These are phyloP conservation scores for Pandion haliaetus DNA, from an alignment of 2,113 vertebrate species.

Conservation along the genomic window DNA sequence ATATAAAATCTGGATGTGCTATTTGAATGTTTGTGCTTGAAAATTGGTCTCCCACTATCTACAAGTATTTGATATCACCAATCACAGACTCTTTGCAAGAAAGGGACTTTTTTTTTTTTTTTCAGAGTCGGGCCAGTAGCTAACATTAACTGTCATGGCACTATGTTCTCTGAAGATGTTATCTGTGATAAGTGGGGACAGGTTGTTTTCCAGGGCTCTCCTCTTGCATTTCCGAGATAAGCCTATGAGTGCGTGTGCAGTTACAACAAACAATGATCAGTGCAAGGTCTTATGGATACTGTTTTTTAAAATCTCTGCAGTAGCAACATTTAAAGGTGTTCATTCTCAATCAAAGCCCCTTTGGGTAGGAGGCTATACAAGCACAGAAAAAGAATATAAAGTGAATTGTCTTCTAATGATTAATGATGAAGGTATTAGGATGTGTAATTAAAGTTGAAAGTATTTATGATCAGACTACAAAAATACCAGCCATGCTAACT, in stretches of 20 bases:
- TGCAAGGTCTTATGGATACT: not conserved
- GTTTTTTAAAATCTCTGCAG: not conserved
- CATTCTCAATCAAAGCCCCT: not conserved
- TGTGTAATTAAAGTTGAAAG: not conserved
- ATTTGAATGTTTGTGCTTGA: not conserved
- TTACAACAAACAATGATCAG: not conserved
- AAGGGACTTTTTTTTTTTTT: rapidly evolving
- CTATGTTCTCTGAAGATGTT: not conserved
- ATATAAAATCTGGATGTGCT: not conserved
- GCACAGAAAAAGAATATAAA: not conserved
- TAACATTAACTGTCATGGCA: not conserved
- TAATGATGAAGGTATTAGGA: not conserved
- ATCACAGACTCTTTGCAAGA: not conserved
- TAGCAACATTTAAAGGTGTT: not conserved
- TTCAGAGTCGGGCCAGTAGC: not conserved
- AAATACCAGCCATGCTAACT: not conserved
- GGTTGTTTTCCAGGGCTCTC: not conserved
- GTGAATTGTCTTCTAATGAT: not conserved
- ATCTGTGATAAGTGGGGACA: not conserved
- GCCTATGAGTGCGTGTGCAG: not conserved
- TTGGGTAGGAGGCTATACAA: not conserved
- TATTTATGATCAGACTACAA: not conserved
- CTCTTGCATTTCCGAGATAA: not conserved
- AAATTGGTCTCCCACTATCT: not conserved
- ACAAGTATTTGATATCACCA: not conserved